A percentile compares a stretch with the other conserved stretches of the same genome.
These are phyloP conservation scores for Agrochola macilenta DNA, from an alignment of 2,888 invertebrate species.

Conservation along the genomic window DNA sequence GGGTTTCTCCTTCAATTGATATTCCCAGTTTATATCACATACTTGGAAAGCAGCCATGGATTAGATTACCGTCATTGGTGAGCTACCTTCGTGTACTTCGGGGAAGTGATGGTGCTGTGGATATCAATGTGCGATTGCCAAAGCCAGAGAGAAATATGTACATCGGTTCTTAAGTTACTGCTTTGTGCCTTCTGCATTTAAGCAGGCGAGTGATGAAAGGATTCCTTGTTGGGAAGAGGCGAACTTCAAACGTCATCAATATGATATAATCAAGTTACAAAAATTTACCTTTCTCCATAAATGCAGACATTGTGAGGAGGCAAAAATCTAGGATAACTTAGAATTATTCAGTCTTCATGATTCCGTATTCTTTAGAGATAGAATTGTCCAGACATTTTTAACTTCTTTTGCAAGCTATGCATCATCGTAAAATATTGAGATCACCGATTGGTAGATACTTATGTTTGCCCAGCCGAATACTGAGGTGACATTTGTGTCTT, in stretches of 20 bases:
- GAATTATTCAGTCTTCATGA: neutral
- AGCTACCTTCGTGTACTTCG: conserved; percentile 19
- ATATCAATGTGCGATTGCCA: conserved; percentile 29
- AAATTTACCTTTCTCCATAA: neutral
- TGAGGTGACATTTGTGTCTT: too few relatives aligned
- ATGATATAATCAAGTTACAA: neutral
- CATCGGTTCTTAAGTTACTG: conserved; percentile 2
- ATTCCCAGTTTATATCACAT: conserved; percentile 32
- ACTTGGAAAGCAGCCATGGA: conserved; percentile 42
- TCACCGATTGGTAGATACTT: too few relatives aligned
- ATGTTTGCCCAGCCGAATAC: too few relatives aligned
- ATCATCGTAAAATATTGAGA: too few relatives aligned
- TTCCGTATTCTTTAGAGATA: too few relatives aligned
- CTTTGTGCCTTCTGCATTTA: neutral
- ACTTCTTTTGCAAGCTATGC: too few relatives aligned
- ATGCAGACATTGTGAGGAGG: too few relatives aligned
- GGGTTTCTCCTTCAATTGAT: conserved; percentile 37
- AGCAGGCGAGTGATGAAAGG: neutral
- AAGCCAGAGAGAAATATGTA: neutral
- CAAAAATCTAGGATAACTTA: too few relatives aligned
- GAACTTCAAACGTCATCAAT: neutral
- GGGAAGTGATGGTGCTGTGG: conserved; percentile 37
- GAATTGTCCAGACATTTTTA: neutral
- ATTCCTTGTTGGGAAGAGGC: neutral
- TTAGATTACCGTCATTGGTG: conserved; percentile 30